phyloP scores from a whole-genome alignment of 2,888 invertebrate species.

The Dryadula phaetusa region DNA sequence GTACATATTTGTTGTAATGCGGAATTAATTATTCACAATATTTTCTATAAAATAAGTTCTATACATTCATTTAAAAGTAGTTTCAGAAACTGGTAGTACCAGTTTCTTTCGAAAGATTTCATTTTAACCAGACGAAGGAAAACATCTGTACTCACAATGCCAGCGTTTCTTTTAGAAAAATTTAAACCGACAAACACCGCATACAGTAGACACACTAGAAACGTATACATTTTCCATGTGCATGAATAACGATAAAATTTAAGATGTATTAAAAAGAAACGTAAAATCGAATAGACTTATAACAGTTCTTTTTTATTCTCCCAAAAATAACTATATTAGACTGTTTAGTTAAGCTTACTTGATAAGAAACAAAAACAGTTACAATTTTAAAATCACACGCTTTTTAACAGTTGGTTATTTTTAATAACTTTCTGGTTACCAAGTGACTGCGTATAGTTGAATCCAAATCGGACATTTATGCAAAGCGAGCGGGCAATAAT shows the following conservation, averaged over 20 bases:
- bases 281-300: too few relatives aligned
- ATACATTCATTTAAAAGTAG: too few relatives aligned
- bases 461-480: conserved; percentile 51
- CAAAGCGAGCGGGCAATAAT: conserved; percentile 42
- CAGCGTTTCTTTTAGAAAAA: background rate
- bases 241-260: too few relatives aligned
- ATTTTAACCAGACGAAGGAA: background rate
- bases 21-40: too few relatives aligned
- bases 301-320: too few relatives aligned
- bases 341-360: too few relatives aligned
- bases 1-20: too few relatives aligned
- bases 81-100: background rate
- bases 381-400: background rate
- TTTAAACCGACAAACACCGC: background rate
- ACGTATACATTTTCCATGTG: too few relatives aligned
- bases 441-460: conserved; percentile 44
- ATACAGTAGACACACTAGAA: too few relatives aligned
- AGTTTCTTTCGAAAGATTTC: background rate
- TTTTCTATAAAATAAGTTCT: background rate
- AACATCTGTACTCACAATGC: background rate
- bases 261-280: too few relatives aligned
- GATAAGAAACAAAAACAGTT: background rate
- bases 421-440: conserved; percentile 41
- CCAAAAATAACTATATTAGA: too few relatives aligned
- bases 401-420: conserved; percentile 16